Conservation (phyloP, 1,140 invertebrate species). For the Drosophila melanica region DNA sequence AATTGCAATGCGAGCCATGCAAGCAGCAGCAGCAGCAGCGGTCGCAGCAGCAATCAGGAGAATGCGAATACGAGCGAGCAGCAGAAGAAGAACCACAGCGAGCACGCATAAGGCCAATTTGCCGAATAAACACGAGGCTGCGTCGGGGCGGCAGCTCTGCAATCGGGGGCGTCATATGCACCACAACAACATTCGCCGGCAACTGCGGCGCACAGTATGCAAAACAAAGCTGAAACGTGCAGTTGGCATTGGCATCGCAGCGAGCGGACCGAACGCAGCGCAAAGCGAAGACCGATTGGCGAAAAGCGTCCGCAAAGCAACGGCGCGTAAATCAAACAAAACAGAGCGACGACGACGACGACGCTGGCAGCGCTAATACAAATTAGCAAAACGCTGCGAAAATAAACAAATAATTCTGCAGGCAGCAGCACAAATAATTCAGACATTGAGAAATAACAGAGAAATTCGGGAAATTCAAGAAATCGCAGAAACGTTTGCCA, state of each 20-base stretch:
- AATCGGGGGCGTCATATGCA: conserved; percentile 67
- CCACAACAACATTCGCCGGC: conserved; percentile 79
- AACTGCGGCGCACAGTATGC: conserved; percentile 72
- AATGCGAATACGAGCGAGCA: conserved; percentile 23
- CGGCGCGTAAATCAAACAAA: conserved; percentile 28
- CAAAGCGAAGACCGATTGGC: conserved; percentile 3
- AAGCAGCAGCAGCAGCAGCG: conserved; percentile 12
- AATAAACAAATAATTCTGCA: conserved; percentile 71
- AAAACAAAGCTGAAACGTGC: conserved; percentile 80
- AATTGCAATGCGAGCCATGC: conserved; percentile 54
- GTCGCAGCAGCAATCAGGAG: conserved; percentile 18
- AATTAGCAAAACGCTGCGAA: conserved; percentile 67
- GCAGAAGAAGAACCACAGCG: conserved; percentile 13
- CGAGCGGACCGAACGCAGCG: conserved; percentile 17
- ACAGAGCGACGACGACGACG: conserved; percentile 13
- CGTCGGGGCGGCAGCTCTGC: conserved; percentile 47
- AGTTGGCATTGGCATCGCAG: conserved; percentile 52
- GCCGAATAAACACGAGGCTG: conserved; percentile 61
- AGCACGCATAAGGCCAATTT: conserved; percentile 62
- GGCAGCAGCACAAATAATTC: conserved; percentile 62
- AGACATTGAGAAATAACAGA: conserved; percentile 69
- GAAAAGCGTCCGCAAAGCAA: conserved; percentile 29
- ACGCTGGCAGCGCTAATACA: conserved; percentile 47
- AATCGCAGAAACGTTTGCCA: conserved; percentile 59
- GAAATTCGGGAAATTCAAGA: conserved; percentile 49